Base-by-base conservation (phyloP, 2,888 invertebrate species). In the Drosophila dives region DNA sequence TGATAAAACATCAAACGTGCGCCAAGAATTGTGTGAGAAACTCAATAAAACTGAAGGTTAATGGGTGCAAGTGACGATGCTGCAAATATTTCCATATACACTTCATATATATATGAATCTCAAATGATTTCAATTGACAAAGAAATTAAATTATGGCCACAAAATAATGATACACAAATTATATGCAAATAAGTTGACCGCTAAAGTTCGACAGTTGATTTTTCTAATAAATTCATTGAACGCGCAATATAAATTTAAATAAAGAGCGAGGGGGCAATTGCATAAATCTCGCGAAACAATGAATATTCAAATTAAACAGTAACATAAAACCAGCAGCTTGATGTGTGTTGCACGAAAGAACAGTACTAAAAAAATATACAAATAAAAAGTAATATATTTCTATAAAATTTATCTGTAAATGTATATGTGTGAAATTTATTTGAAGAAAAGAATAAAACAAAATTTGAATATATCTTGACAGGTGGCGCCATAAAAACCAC, bases 41-140 rank as follows among this genome's bases (percentile, higher is more conserved):
- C 23, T n/a, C 10, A 32, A 60, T 34, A n/a, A 50, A 42, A 56
- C 64, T 65, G 70, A 77, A 88, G 89, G 86, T 80, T 70, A 80
- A 77, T 72, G 51, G 72, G 64, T 68, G 64, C 65, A 64, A 69
- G 48, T 68, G 53, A n/a, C 53, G 53, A 51, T 61, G 61, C 56
- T 53, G 17, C 34, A 54, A 36, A 56, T 29, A 23, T 6, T 26
- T 17, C 12, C 17, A 36, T 2, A 38, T 23, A 29, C n/a, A 15
- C 20, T n/a, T 15, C 1, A 17, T 23, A 40, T 34, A 34, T n/a
- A 38, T 26, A 38, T 20, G 17, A 36, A 17, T 34, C 33, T 26
- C 10, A 42, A 68, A 56, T 50, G 56, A n/a, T 10, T 10, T 42
- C 42, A 70, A 75, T 70, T 80, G 68, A 62, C 53, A 56, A 61